Evolutionary conservation across 2,797 vertebrate species (phyloP), one percentile per base, ranked within the genome.

Genomic region (Dipus sagitta): DNA sequence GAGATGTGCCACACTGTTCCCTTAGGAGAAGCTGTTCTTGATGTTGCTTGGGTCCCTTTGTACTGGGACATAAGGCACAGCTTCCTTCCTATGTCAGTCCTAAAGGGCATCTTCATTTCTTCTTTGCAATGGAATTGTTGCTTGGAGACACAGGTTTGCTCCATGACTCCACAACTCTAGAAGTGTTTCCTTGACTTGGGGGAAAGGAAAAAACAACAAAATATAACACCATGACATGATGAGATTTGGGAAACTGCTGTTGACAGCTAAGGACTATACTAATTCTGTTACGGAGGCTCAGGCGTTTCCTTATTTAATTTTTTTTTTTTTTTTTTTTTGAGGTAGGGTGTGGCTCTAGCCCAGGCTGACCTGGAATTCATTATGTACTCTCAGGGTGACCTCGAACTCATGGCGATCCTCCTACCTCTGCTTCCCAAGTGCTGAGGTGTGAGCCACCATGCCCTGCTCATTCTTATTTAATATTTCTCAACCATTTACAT

Each of bases 11-110:
- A 93, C 64, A 67, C 28, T 82, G 72, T 94, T 97, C 85, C 94
- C 90, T 94, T 81, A 94, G 95, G 92, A 95, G 85, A 94, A 95
- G 94, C 96, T 96, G 96, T 97, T 97, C 97, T 96, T 96, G 97
- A 89, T 0, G 72, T 83, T 97, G 97, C 97, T 97, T 96, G 96
- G 94, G 89, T 90, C 95, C 74, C 62, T 82, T 91, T 88, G 70
- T 98, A 97, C 97, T 97, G 96, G 96, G 97, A 97, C 97, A 97
- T 96, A 96, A 97, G 97, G 96, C 94, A 86, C 74, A 0, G 86
- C 96, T 98, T 98, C 97, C 97, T 98, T 98, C 97, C 97, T 97
- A 88, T 96, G 96, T 94, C 93, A 86, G 95, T 91, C 3, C 97
- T 96, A 97, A 96, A 93, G 13, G 58, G 9, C 64, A 54, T 91